Conservation (phyloP, 92 coral and sea anemone genomes). For the Ricordea florida region DNA sequence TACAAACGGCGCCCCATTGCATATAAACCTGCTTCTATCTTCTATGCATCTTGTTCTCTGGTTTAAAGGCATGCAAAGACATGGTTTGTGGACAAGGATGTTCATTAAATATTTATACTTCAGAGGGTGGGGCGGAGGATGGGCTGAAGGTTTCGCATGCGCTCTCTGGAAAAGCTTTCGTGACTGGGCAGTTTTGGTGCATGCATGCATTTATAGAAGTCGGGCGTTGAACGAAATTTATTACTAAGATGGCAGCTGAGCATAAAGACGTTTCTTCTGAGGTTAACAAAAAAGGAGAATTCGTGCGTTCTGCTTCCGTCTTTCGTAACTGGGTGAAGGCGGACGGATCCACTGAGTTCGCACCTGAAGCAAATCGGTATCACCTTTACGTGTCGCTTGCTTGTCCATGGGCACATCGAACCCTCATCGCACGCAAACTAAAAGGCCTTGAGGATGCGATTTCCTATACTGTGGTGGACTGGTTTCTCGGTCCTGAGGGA, state of each 20-base stretch:
- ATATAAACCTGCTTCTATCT: no score
- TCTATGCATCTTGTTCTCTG: no score
- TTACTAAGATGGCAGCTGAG: background rate
- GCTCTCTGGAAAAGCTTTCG: no score
- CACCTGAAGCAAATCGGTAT: conserved; percentile 83
- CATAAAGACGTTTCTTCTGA: conserved; percentile 6
- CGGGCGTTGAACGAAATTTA: background rate
- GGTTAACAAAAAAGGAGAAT: conserved; percentile 62
- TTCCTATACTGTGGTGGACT: conserved; percentile 71
- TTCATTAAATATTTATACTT: no score
- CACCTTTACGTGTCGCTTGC: conserved; percentile 82
- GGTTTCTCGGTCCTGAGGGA: conserved; percentile 58
- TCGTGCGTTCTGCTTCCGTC: conserved; percentile 39
- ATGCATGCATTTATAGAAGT: no score
- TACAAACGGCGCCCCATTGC: no score
- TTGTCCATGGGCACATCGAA: conserved; percentile 94
- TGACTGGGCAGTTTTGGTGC: no score
- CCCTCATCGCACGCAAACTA: conserved; percentile 68
- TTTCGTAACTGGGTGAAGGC: conserved; percentile 79
- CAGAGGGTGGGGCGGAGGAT: no score
- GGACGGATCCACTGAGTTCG: conserved; percentile 85
- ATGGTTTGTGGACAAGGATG: no score
- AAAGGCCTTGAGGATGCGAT: conserved; percentile 84
- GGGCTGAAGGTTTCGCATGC: no score
- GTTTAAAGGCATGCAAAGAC: no score